phyloP scores from a whole-genome alignment of 2,113 vertebrate genomes.

The Xenopus laevis region DNA sequence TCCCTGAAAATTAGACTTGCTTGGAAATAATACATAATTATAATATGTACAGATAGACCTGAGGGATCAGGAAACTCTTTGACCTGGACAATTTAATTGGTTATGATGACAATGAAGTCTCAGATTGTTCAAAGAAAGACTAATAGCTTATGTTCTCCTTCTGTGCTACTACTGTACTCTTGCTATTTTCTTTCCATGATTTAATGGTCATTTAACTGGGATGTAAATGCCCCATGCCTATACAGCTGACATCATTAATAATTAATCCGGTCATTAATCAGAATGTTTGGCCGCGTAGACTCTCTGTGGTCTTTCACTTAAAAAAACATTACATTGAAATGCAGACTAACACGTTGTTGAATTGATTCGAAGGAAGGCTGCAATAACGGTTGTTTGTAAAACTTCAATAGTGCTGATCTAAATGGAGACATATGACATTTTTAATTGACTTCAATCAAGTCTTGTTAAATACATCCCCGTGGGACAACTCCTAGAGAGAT shows the following conservation, averaged over 20 bases:
- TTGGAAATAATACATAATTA: slow-evolving; percentile 36
- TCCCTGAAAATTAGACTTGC: slow-evolving; percentile 26
- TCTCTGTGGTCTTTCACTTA: slow-evolving; percentile 32
- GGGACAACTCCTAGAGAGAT: background rate
- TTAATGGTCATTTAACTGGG: slow-evolving; percentile 21
- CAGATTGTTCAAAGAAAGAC: slow-evolving; percentile 2
- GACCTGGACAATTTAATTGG: slow-evolving; percentile 33
- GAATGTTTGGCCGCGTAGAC: slow-evolving; percentile 21
- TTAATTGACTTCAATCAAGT: background rate
- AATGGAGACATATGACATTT: background rate
- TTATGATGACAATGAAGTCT: slow-evolving; percentile 41
- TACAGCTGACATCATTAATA: slow-evolving; percentile 34
- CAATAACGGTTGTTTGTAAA: background rate
- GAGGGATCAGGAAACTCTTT: slow-evolving; percentile 20
- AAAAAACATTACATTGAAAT: slow-evolving; percentile 4
- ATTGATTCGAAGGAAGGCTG: background rate
- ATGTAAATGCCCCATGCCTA: slow-evolving; percentile 39
- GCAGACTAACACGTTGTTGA: background rate
- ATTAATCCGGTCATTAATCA: slow-evolving; percentile 37
- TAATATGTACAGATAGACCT: slow-evolving; percentile 3
- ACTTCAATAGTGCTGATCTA: background rate
- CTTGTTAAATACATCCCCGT: background rate
- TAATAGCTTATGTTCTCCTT: slow-evolving; percentile 21
- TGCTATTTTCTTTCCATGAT: slow-evolving; percentile 24
- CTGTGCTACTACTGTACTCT: slow-evolving; percentile 29